These are phyloP conservation scores for Cardiocondyla obscurior DNA, from an alignment of 1,140 invertebrate species.

Conservation along the genomic window DNA sequence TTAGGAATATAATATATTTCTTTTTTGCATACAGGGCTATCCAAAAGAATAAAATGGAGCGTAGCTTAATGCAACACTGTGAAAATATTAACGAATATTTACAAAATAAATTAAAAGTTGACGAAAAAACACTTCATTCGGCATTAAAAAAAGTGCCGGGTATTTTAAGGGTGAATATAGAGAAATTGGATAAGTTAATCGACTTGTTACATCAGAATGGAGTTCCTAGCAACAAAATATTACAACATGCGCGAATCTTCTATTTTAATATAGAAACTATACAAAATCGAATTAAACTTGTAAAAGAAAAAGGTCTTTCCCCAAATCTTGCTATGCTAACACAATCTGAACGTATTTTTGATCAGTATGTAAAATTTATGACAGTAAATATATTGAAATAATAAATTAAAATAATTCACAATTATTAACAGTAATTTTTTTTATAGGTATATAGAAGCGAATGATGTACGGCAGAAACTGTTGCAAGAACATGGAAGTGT, in stretches of 20 bases:
- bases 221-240: slow-evolving; percentile 26
- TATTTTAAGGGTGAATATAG: neutral
- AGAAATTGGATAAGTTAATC: slow-evolving; percentile 16
- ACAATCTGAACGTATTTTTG: neutral
- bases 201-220: neutral
- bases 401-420: neutral
- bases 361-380: slow-evolving; percentile 5
- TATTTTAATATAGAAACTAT: neutral
- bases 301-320: neutral
- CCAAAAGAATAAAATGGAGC: neutral
- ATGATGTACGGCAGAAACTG: neutral
- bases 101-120: slow-evolving; percentile 7
- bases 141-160: neutral
- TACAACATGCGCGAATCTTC: neutral
- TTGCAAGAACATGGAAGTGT: neutral
- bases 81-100: slow-evolving; percentile 13
- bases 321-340: neutral
- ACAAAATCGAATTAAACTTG: neutral
- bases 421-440: neutral
- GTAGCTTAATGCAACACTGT: neutral
- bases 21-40: neutral
- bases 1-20: neutral
- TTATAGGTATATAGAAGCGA: neutral
- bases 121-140: neutral
- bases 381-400: neutral